Base-by-base conservation (phyloP, 2,888 invertebrate species). In the Hoplodrina blanda region DNA sequence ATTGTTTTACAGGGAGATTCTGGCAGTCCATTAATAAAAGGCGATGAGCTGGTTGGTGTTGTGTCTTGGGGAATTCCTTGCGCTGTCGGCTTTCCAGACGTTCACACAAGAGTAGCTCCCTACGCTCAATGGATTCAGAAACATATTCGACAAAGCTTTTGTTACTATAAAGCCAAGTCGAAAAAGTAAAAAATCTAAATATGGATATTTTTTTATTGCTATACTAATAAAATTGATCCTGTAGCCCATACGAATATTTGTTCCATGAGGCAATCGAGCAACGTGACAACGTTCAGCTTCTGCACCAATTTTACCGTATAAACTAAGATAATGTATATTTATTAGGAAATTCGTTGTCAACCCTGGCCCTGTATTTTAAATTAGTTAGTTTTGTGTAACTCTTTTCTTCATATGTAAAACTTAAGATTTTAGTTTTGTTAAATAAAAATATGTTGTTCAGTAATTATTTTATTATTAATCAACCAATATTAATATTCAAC, bases 21-120 rank as follows among this genome's bases (percentile, higher is more conserved):
- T 7, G 96, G 96, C 11, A 93, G 95, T 61, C 95, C 96, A 20
- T 67, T 96, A 59, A 85, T 91, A 62, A 93, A 88, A 83, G 85
- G 87, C 15, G 81, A 88, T 25, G 80, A 90, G 64, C 84, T 96
- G 0, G 94, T 93, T 19, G 96, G 96, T 13, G 54, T 96, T 5
- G 94, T 95, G 2, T 96, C 96, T 10, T 96, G 96, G 94, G 96
- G 96, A 1, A 94, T 96, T 30, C 96, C 96, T 1, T 96, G 96
- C 73, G 96, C 93, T 2, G 87, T 89, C 44, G 96, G 96, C 3
- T 96, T 95, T 62, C 96, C 96, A 1, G 96, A 96, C 74, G 96
- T 96, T 0, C 96, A 96, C 68, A 95, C 95, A 2, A 92, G 96
- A 77, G 90, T 94, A 61, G 82, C 85, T n/a, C 89, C 91, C 0